phyloP scores from a whole-genome alignment of 1,140 invertebrate genomes.

The Metaphire vulgaris region DNA sequence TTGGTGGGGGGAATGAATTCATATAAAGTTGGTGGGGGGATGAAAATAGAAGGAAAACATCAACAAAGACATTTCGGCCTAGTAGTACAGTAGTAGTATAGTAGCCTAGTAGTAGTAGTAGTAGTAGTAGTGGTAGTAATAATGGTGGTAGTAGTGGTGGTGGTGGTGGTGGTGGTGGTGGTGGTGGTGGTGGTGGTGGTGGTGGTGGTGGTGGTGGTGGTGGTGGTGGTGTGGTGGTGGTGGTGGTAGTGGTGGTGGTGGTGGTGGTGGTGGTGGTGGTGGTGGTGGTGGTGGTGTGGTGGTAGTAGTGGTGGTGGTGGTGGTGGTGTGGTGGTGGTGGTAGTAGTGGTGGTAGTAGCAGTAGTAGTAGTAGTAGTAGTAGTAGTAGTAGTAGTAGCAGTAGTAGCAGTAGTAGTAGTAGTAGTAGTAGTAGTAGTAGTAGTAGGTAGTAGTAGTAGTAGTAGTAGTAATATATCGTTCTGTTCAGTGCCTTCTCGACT shows the following conservation, averaged over 20 bases:
- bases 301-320: background rate
- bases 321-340: background rate
- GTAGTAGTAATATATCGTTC: background rate
- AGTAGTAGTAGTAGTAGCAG: conserved; percentile 1
- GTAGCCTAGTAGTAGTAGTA: background rate
- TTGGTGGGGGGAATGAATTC: no score
- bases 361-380: conserved; percentile 2
- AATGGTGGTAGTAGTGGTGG: background rate
- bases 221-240: background rate
- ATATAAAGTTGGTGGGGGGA: no score
- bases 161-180: background rate
- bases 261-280: background rate
- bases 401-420: conserved; percentile 1
- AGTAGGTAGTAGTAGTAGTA: background rate
- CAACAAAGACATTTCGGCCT: no score
- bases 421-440: conserved; percentile 2
- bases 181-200: background rate
- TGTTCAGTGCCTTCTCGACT: no score
- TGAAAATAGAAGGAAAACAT: no score
- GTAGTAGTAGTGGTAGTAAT: background rate
- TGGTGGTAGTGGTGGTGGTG: background rate
- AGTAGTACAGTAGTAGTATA: no score
- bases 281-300: background rate
- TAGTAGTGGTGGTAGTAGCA: background rate
- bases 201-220: background rate